Evolutionary conservation across 2,113 vertebrate species (phyloP), one percentile per base, ranked within the genome.

Genomic region (Lepus americanus): DNA sequence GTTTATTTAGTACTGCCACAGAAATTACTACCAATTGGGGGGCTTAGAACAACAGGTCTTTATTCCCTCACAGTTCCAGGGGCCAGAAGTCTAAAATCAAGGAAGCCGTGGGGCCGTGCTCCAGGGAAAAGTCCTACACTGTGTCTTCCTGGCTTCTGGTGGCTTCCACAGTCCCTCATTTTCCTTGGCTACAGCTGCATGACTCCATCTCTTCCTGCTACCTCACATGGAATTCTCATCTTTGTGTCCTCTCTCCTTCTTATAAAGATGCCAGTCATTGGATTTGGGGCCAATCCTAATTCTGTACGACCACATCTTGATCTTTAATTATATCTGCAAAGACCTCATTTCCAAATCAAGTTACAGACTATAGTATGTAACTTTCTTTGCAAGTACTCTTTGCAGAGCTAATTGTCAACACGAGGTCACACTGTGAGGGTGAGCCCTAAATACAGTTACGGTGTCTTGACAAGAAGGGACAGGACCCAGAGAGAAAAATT

Each of bases 371-470:
- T 2, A 22, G 36, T 44, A 53, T 87, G 7, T 78, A 22, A 66
- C 76, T 61, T 95, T 59, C 70, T 86, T 92, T 90, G 59, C 49
- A 61, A 82, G 51, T 44, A 63, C 17, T 51, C 67, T 81, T 87
- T 87, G 61, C 14, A 59, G 4, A 55, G 67, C 3, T 87, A 39
- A 22, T 66, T 53, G 51, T 76, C 64, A 69, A 20, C 29, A 87
- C 44, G 87, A 77, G 11, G 9, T 70, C 61, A 25, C 76, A 27
- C 2, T 63, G n/a, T 76, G 76, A 76, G 70, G 9, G 49, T 25
- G 23, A 17, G 20, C 22, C 31, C 79, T 55, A 78, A 91, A 66
- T 36, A 53, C 44, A 92, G 4, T 77, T 23, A 20, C 20, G 73
- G 13, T 2, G n/a, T 79, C 55, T 89, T 90, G 76, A 23, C 17